Conservation (phyloP, 2,113 vertebrate genomes). For the Oenanthe melanoleuca region DNA sequence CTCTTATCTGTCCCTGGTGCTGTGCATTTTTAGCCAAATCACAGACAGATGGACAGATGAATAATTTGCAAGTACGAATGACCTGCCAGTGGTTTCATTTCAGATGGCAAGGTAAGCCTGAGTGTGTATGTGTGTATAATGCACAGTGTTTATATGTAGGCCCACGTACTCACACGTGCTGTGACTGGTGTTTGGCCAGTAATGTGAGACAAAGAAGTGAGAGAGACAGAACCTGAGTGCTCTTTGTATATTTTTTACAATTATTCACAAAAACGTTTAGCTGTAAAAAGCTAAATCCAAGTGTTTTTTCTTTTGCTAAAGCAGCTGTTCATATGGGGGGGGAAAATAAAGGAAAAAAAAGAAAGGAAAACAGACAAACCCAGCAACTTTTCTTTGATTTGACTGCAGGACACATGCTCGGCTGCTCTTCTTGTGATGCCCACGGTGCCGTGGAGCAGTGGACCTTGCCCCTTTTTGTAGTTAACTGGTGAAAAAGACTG, state of each 20-base stretch:
- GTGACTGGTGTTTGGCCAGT: not conserved
- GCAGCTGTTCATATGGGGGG: conserved; percentile 39
- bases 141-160: not conserved
- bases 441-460: conserved; percentile 31
- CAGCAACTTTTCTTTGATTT: conserved; percentile 68
- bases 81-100: not conserved
- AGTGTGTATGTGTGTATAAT: not conserved
- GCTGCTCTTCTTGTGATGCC: conserved; percentile 61
- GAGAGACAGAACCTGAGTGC: not conserved
- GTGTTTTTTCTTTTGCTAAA: conserved; percentile 23
- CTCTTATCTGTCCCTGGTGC: conserved; percentile 14
- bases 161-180: not conserved
- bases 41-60: not conserved
- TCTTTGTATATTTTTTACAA: conserved; percentile 47
- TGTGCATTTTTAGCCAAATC: conserved; percentile 32
- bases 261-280: conserved; percentile 19
- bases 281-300: conserved; percentile 46
- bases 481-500: conserved; percentile 73
- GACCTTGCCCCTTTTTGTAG: conserved; percentile 73
- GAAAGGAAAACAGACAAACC: not conserved
- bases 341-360: not conserved
- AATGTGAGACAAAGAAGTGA: not conserved
- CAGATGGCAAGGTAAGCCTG: not conserved
- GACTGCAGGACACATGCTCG: conserved; percentile 55
- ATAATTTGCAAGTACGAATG: not conserved